These are phyloP conservation scores for Lophura swinhoii DNA, from an alignment of 2,797 vertebrate genomes.

Conservation along the genomic window DNA sequence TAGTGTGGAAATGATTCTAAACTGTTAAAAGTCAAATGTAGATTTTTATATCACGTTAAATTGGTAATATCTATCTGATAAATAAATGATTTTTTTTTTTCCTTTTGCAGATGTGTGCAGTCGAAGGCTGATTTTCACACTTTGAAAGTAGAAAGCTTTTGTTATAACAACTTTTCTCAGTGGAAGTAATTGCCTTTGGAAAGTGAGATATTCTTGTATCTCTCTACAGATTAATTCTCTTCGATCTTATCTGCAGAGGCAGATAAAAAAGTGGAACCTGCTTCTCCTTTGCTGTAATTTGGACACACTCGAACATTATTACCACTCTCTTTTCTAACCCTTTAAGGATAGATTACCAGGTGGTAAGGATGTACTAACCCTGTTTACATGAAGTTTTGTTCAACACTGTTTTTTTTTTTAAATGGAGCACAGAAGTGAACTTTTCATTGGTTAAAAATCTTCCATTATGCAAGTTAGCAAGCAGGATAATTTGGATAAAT, in stretches of 20 bases:
- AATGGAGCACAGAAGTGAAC: neutral
- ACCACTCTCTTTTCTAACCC: neutral
- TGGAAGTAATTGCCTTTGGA: conserved; percentile 48
- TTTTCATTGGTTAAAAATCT: neutral
- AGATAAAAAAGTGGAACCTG: neutral
- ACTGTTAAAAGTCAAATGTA: neutral
- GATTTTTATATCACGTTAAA: neutral
- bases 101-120: neutral
- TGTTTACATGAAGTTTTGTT: neutral
- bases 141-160: conserved; percentile 38
- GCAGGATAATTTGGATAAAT: neutral
- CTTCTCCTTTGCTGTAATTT: neutral
- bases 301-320: neutral
- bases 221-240: conserved; percentile 37
- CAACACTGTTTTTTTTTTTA: neutral
- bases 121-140: neutral
- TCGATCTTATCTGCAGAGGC: conserved; percentile 7
- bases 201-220: conserved; percentile 37
- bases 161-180: conserved; percentile 35
- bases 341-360: conserved; percentile 2
- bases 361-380: neutral
- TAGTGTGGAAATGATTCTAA: neutral
- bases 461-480: neutral
- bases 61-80: neutral
- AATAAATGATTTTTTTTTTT: neutral